phyloP scores from a whole-genome alignment of 2,888 invertebrate genomes.

The Tipula lateralis region DNA sequence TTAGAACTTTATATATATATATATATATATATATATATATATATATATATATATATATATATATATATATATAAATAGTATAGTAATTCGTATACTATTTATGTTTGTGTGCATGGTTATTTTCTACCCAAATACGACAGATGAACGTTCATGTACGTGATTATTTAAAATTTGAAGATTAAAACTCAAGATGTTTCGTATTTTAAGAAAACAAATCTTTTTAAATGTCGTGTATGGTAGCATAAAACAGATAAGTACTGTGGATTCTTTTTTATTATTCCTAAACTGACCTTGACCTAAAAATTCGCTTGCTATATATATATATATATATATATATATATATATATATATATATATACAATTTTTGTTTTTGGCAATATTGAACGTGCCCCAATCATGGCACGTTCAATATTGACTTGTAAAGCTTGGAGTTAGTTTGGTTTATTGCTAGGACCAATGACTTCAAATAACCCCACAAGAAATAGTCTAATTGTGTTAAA shows the following conservation, averaged over 20 bases:
- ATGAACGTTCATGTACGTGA: background rate
- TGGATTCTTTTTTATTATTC: background rate
- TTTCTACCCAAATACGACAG: background rate
- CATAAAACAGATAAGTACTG: background rate
- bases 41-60: background rate
- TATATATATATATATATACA: background rate
- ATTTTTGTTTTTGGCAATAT: no score
- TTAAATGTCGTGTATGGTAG: constrained; percentile 19
- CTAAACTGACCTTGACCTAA: background rate
- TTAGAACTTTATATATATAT: background rate
- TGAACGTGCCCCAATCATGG: no score
- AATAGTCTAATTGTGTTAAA: no score
- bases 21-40: background rate
- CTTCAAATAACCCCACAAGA: no score
- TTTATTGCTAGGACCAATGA: no score
- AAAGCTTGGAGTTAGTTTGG: no score
- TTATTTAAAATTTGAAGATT: background rate
- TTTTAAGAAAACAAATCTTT: background rate
- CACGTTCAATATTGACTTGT: no score
- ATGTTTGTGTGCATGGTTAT: background rate
- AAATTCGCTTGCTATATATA: background rate
- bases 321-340: no score
- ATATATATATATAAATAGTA: background rate
- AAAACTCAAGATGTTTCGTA: constrained; percentile 13
- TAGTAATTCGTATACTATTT: background rate